Base-by-base conservation (phyloP, 2,113 vertebrate genomes). In the Tenebrosternarchus preto region DNA sequence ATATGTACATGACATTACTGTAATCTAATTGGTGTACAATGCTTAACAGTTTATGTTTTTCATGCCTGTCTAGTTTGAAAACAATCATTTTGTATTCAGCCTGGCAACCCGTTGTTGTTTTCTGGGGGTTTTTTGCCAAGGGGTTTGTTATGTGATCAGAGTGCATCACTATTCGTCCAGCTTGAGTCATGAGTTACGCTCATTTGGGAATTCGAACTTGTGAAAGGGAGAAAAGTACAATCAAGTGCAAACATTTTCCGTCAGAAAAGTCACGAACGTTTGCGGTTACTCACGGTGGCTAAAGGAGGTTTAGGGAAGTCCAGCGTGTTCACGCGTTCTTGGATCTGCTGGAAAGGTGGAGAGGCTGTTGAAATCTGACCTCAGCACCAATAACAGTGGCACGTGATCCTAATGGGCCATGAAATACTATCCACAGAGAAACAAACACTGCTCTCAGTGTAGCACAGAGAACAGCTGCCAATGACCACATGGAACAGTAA, bases 271-370 rank as follows among this genome's bases (percentile, higher is more conserved):
- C 66, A 63, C 63, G 61, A 64, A 31, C 24, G 1, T 29, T 72
- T 72, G 56, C 5, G 24, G 43, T 71, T 50, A 17, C 24, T 61
- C 68, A 22, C 67, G 6, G 22, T 33, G 56, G 46, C 20, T 25
- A 39, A 56, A 57, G 16, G 29, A 53, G 63, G 33, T 63, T 19
- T 77, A 50, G 29, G 68, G 64, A n/a, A 12, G n/a, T 25, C 56
- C 22, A 27, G 69, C 27, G 39, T 80, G 78, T 63, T 73, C 46
- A 59, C 27, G 39, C 73, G 78, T 63, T 73, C 46, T 56, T 66
- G 56, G 68, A 61, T 4, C 56, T 31, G 20, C 4, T 67, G 24
- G 61, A 77, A 57, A 27, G 46, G 67, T 16, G 0, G 17, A 7
- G 29, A 57, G 27, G 27, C 56, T 73, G 25, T 56, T 36, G 25